Evolutionary conservation across 2,113 vertebrate species (phyloP).

Genomic region (Cephalopholis sonnerati): DNA sequence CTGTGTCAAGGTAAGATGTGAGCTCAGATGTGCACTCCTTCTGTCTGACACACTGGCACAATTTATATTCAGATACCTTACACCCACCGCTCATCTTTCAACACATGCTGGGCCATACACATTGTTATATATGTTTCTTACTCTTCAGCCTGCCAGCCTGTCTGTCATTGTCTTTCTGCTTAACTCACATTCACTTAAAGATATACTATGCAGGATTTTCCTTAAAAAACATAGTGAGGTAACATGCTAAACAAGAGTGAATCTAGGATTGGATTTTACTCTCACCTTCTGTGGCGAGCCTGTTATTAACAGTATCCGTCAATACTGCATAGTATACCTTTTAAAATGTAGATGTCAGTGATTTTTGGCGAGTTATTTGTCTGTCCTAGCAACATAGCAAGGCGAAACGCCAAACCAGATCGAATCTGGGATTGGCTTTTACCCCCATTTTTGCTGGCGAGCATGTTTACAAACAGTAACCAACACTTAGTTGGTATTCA

Average conservation of each 20-base stretch:
- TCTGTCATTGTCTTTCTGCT: background rate
- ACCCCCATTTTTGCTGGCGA: no score
- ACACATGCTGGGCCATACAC: background rate
- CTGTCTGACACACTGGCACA: conserved; percentile 47
- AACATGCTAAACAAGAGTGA: no score
- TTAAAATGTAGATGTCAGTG: background rate
- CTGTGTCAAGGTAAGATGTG: conserved; percentile 84
- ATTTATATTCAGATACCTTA: conserved; percentile 17
- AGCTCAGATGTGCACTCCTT: conserved; percentile 13
- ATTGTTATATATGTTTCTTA: background rate
- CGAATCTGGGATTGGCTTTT: no score
- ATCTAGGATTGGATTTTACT: no score
- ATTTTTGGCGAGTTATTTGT: background rate
- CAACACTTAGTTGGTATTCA: no score
- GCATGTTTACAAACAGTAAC: no score
- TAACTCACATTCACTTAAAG: background rate
- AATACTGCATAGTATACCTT: no score
- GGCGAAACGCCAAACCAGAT: no score
- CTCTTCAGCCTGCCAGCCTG: background rate
- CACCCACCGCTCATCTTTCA: conserved; percentile 9
- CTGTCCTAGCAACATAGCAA: conserved; percentile 18
- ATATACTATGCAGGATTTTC: no score
- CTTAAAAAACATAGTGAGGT: no score
- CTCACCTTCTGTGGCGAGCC: no score
- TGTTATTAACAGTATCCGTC: no score